Base-by-base conservation (phyloP, 2,113 vertebrate species). In the Datnioides undecimradiatus region DNA sequence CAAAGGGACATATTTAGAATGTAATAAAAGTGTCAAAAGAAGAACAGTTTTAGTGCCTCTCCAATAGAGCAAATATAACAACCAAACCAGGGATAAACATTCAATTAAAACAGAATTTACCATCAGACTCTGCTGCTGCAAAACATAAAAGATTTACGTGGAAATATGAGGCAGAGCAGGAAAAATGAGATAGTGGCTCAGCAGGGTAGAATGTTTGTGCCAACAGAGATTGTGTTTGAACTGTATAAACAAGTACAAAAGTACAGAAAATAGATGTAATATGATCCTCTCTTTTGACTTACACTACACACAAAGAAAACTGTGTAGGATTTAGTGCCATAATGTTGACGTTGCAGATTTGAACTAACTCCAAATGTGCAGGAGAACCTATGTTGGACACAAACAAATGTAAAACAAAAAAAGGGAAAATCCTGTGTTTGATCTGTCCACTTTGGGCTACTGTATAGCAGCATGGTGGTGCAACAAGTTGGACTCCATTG, bases 1-100 rank as follows among this genome's bases (percentile, higher is more conserved):
- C 51, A 84, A 74, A 78, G 14, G 31, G 13, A 74, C 5, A 3
- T n/a, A 68, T 79, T 79, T 76, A 45, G 58, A 79, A 63, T 80
- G 29, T 48, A 70, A 75, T 87, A 54, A 54, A 84, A 54, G 38
- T 66, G 33, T 73, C 51, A n/a, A 40, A 43, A 74, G 51, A 52
- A 59, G 33, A 76, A n/a, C 16, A 52, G 8, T 58, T 77, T 82
- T 21, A 59, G 25, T 40, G 31, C 11, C 54, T 73, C 25, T 27
- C 23, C 34, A 16, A 21, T 13, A 8, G 49, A 83, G 36, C 29
- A 73, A 73, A 67, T 48, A 60, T 29, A 36, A 48, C 21, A 58
- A 46, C 27, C 34, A 49, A 73, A 73, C 64, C 63, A 59, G 8
- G 64, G 65, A 58, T 84, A 36, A 72, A 80, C 69, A 68, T 67